Evolutionary conservation across 1,140 invertebrate species (phyloP).

Genomic region (Scaptomyza montana): DNA sequence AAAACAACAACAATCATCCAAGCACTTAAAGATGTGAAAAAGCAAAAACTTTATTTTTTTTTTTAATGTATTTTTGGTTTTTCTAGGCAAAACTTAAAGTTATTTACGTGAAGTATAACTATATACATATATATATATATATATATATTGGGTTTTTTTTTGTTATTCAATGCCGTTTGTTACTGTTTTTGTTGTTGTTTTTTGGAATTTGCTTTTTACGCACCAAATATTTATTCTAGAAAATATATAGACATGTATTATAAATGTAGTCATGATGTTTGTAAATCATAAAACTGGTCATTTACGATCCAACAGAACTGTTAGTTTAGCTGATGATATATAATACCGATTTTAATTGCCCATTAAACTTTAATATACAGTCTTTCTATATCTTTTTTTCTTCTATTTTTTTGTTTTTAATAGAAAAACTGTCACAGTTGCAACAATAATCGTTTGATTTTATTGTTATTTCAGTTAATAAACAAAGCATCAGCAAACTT

Average conservation of each 20-base stretch:
- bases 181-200: conserved; percentile 45
- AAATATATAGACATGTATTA: conserved; percentile 24
- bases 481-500: conserved; percentile 1
- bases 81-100: conserved; percentile 11
- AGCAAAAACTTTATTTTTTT: conserved; percentile 3
- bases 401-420: not conserved
- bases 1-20: not conserved
- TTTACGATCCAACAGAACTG: conserved; percentile 13
- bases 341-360: conserved; percentile 12
- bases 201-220: conserved; percentile 29
- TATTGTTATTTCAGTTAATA: not conserved
- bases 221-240: conserved; percentile 42
- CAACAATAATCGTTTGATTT: not conserved
- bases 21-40: conserved; percentile 13
- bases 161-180: conserved; percentile 48
- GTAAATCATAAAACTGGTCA: conserved; percentile 28
- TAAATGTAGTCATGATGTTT: conserved; percentile 39
- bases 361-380: conserved; percentile 7
- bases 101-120: not conserved
- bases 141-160: conserved; percentile 46
- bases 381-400: not conserved
- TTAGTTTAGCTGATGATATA: conserved; percentile 5
- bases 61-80: not conserved
- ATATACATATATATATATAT: not conserved
- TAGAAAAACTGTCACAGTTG: conserved; percentile 8